Conservation (phyloP, 2,888 invertebrate species). For the Drosophila aldrichi region DNA sequence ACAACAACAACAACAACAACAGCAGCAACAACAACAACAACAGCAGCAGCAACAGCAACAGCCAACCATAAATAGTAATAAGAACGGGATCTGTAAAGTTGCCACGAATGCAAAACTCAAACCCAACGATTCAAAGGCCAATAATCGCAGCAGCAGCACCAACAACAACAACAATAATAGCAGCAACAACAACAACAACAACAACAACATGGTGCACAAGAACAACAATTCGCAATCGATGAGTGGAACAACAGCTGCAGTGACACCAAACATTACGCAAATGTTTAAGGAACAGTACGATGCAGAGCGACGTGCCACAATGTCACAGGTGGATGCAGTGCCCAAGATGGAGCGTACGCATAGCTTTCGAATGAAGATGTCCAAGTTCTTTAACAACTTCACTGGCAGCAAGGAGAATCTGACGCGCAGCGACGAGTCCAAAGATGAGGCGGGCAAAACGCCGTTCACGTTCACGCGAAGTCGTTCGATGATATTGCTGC, state of each 20-base stretch:
- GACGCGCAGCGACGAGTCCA: slow-evolving; percentile 56
- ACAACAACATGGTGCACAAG: slow-evolving; percentile 35
- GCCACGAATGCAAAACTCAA: slow-evolving; percentile 43
- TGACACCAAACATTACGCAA: slow-evolving; percentile 58
- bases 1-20: slow-evolving; percentile 60
- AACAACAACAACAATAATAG: slow-evolving; percentile 34
- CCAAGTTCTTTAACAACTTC: slow-evolving; percentile 82
- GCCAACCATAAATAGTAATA: slow-evolving; percentile 67
- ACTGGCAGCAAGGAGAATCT: slow-evolving; percentile 85
- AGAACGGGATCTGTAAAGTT: slow-evolving; percentile 75
- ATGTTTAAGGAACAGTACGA: slow-evolving; percentile 69
- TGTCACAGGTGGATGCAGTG: slow-evolving; percentile 51
- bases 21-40: slow-evolving; percentile 42
- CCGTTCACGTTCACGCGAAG: slow-evolving; percentile 84
- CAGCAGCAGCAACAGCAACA: slow-evolving; percentile 19
- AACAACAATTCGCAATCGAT: slow-evolving; percentile 38
- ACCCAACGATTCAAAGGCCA: slow-evolving; percentile 43
- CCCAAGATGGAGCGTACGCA: slow-evolving; percentile 84
- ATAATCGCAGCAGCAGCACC: slow-evolving; percentile 33
- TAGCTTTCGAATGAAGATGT: slow-evolving; percentile 84
- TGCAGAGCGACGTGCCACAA: slow-evolving; percentile 51
- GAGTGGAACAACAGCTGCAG: slow-evolving; percentile 4
- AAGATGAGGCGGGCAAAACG: slow-evolving; percentile 58
- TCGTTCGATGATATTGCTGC: slow-evolving; percentile 83
- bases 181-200: slow-evolving; percentile 33